These are phyloP conservation scores for Gari tellinella DNA, from an alignment of 2,888 invertebrate genomes.

Conservation along the genomic window DNA sequence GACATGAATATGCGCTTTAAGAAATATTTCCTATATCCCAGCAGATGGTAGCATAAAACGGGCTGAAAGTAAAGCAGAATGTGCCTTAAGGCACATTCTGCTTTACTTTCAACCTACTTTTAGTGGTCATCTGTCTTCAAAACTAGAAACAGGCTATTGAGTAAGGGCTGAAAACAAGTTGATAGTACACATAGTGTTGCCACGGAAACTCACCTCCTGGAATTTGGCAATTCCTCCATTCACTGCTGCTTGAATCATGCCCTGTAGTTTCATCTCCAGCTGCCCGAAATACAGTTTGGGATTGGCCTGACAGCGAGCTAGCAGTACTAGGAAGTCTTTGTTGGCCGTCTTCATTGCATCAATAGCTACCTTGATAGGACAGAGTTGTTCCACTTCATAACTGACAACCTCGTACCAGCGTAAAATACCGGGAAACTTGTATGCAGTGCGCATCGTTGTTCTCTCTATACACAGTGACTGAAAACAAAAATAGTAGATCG, in stretches of 20 bases:
- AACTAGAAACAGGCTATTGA: too few species aligned
- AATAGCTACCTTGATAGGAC: constrained; percentile 84
- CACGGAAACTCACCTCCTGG: constrained; percentile 79
- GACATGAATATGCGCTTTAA: too few species aligned
- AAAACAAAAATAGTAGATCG: constrained; percentile 20
- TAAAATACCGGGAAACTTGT: constrained; percentile 81
- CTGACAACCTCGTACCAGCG: constrained; percentile 87
- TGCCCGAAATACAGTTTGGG: constrained; percentile 72
- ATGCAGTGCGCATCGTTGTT: constrained; percentile 74
- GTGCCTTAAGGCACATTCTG: too few species aligned
- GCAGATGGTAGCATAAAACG: too few species aligned
- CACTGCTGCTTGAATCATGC: constrained; percentile 81
- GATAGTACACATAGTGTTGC: too few species aligned
- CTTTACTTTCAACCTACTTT: too few species aligned
- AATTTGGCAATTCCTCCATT: constrained; percentile 83
- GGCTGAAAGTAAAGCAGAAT: too few species aligned
- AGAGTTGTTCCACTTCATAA: constrained; percentile 90
- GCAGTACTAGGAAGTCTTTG: constrained; percentile 85
- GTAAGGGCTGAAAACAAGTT: too few species aligned
- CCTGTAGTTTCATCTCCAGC: constrained; percentile 81
- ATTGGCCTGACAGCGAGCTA: constrained; percentile 87
- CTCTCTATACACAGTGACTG: constrained; percentile 82
- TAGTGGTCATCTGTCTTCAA: too few species aligned
- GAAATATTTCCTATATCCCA: too few species aligned
- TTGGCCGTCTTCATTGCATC: constrained; percentile 76